A percentile compares a stretch with the other conserved stretches of the same genome.
These are phyloP conservation scores for Cyclargus thomasi DNA, from an alignment of 1,140 invertebrate genomes.

Conservation along the genomic window DNA sequence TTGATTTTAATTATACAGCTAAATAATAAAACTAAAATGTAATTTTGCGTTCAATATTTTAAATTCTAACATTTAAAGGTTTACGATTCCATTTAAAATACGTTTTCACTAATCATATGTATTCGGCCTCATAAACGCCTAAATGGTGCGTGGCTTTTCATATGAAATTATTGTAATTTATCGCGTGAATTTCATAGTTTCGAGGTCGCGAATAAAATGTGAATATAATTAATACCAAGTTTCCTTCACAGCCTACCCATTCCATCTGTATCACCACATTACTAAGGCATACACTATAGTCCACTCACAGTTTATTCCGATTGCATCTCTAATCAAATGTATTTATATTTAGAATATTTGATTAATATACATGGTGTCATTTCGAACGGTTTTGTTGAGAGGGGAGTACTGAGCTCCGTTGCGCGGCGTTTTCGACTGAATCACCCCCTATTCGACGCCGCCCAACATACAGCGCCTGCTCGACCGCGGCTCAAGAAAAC, in stretches of 20 bases:
- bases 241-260: background rate
- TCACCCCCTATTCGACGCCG: slow-evolving; percentile 67
- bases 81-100: background rate
- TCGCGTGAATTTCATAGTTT: slow-evolving; percentile 8
- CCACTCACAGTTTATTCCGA: background rate
- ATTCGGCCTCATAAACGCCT: slow-evolving; percentile 12
- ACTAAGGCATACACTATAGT: background rate
- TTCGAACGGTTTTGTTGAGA: slow-evolving; percentile 59
- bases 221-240: background rate
- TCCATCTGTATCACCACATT: background rate
- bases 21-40: too few species aligned
- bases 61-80: background rate
- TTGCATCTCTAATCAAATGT: slow-evolving; percentile 17
- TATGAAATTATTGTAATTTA: slow-evolving; percentile 23
- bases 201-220: background rate
- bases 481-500: slow-evolving; percentile 33
- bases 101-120: background rate
- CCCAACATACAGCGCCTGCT: slow-evolving; percentile 71
- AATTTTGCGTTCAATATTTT: too few species aligned
- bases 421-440: slow-evolving; percentile 67
- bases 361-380: slow-evolving; percentile 33
- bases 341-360: slow-evolving; percentile 14
- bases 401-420: slow-evolving; percentile 56
- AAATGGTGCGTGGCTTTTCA: slow-evolving; percentile 28
- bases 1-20: too few species aligned